phyloP scores from a whole-genome alignment of 2,797 vertebrate genomes.

The Trichosurus vulpecula region DNA sequence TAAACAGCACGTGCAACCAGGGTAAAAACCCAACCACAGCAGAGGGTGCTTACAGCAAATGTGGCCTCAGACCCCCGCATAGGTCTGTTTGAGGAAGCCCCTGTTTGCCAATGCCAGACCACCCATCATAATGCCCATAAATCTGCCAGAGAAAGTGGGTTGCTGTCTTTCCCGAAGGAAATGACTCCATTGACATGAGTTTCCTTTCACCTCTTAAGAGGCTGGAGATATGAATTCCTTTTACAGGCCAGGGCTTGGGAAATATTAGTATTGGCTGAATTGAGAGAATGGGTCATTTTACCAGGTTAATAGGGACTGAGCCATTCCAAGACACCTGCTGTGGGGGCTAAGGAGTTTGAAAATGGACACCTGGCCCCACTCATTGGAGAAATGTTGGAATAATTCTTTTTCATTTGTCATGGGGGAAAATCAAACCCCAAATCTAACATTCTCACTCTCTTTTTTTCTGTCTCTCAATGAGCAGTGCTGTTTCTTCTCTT shows the following conservation, averaged over 20 bases:
- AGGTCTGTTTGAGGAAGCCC: constrained; percentile 36
- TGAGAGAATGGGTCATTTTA: constrained; percentile 64
- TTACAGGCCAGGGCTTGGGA: constrained; percentile 51
- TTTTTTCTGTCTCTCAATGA: constrained; percentile 52
- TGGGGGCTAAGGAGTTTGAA: constrained; percentile 51
- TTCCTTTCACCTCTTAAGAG: constrained; percentile 67
- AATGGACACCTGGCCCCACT: constrained; percentile 21
- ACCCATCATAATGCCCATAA: constrained; percentile 68
- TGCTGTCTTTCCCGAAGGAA: constrained; percentile 57
- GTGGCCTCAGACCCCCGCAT: not conserved
- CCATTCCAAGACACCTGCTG: constrained; percentile 60
- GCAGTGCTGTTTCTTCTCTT: constrained; percentile 59
- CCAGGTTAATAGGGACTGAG: constrained; percentile 36
- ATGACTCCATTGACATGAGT: constrained; percentile 55
- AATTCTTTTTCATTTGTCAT: constrained; percentile 61
- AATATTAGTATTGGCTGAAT: constrained; percentile 74
- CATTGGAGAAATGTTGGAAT: constrained; percentile 36
- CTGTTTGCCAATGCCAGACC: constrained; percentile 58
- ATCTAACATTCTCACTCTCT: constrained; percentile 52
- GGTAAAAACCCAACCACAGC: not conserved
- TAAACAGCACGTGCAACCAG: not conserved
- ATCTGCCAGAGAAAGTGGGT: constrained; percentile 20
- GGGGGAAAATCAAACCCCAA: constrained; percentile 39
- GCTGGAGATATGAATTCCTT: constrained; percentile 66
- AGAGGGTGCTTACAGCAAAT: not conserved